Base-by-base conservation (phyloP, 1,140 invertebrate genomes). In the Bombyx mori region DNA sequence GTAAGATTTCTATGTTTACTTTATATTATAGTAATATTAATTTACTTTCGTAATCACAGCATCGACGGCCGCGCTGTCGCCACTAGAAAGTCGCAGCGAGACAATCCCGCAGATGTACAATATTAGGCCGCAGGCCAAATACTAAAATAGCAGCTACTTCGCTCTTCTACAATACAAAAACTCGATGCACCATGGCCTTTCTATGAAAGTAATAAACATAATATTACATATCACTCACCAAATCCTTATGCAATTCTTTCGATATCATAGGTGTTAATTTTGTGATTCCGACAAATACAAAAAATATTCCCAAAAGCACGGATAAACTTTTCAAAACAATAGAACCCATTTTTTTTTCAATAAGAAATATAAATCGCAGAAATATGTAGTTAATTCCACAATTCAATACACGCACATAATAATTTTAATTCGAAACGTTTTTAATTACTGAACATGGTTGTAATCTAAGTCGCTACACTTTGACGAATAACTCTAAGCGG, bases 181-280 rank as follows among this genome's bases (percentile, higher is more conserved):
- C 65, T 76, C 69, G 75, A 77, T 82, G 73, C 79, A 84, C 64
- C 68, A 73, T 76, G 75, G 82, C 73, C 75, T 83, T 80, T 71
- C 61, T 60, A 66, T 66, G 63, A 74, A 63, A 70, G 42, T 69
- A 47, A 45, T 59, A 55, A 65, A 67, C 49, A 56, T 58, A 58
- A 49, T 55, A 68, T 45, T 60, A 66, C 56, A 62, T 50, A 53
- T 54, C 42, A 78, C 84, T 93, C 88, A 98, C 97, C 93, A 99
- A 92, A 90, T 99, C 97, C 91, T 97, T 97, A 86, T 99, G 97
- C 55, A 99, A 91, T 85, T 99, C 97, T 89, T 96, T 96, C 73
- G 95, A 98, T 58, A 99, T 92, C 64, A 93, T 91, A 61, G 96
- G 96, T 59, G 96, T 95, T 54, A 98, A 88, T 90, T 98, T 98